Evolutionary conservation across 37 sponge, comb jelly and placozoan genomes (phyloP).

Genomic region (Cliona cf. orientalis): DNA sequence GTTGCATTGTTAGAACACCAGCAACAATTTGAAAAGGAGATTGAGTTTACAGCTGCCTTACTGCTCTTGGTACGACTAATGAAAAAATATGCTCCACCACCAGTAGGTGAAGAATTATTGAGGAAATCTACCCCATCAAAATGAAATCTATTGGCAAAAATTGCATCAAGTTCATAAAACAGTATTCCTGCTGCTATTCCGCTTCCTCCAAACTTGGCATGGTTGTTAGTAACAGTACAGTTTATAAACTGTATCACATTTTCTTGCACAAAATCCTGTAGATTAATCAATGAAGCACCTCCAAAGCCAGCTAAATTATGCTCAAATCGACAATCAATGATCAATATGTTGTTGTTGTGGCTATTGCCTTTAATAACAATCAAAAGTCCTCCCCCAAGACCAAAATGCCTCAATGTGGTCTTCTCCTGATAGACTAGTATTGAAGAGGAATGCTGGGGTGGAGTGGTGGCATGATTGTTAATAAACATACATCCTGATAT

Average conservation of each 20-base stretch:
- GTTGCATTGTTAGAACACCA: constrained; percentile 15
- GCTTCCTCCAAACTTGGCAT: constrained; percentile 14
- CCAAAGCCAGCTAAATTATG: neutral
- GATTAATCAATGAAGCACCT: neutral
- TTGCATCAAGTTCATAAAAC: neutral
- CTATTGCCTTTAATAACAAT: neutral
- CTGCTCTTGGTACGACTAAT: neutral
- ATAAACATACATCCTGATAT: neutral
- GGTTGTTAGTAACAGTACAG: neutral
- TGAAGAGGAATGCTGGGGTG: neutral
- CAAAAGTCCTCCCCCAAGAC: neutral
- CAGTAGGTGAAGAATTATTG: constrained; percentile 10
- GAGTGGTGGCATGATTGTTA: neutral
- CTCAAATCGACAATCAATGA: neutral
- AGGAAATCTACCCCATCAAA: too few species aligned
- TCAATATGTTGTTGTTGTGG: neutral
- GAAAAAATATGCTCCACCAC: constrained; percentile 9
- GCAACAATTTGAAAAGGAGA: constrained; percentile 3
- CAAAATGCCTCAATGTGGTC: neutral
- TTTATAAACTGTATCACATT: neutral
- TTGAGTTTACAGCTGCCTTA: neutral
- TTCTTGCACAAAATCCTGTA: neutral
- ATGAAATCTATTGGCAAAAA: too few species aligned
- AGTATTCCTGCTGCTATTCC: neutral
- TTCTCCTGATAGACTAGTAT: neutral